phyloP scores from a whole-genome alignment of 2,797 vertebrate species.

The Pogoniulus pusillus region DNA sequence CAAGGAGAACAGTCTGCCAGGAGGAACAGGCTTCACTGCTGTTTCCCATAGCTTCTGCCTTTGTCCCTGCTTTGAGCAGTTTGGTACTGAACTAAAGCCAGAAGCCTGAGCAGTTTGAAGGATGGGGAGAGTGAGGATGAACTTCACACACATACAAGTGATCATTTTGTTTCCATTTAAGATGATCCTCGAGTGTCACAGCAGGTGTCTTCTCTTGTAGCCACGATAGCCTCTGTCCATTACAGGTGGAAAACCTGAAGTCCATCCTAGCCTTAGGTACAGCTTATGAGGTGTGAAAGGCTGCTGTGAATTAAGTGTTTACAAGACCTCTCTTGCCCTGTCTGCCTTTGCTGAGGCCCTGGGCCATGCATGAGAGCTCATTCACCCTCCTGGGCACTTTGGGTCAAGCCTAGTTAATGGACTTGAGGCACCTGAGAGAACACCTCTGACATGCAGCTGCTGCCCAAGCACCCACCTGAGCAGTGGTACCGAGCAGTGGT shows the following conservation, averaged over 20 bases:
- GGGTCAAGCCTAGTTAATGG: background rate
- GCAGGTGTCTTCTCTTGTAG: background rate
- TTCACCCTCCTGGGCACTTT: background rate
- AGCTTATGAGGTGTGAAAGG: background rate
- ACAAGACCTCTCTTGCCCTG: background rate
- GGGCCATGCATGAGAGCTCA: background rate
- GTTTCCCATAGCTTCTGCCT: background rate
- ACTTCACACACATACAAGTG: accelerated
- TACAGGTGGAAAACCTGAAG: background rate
- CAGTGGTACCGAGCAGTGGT: too few species aligned
- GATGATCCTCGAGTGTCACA: background rate
- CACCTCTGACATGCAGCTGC: accelerated
- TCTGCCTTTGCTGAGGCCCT: accelerated
- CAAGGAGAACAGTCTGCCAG: background rate
- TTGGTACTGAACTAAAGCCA: conserved; percentile 4
- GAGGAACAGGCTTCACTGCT: background rate
- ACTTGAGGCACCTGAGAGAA: background rate
- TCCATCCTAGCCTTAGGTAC: background rate
- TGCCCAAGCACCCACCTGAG: background rate
- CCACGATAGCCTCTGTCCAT: accelerated
- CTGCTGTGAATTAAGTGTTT: background rate
- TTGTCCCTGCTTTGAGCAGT: background rate
- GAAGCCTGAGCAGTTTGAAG: background rate
- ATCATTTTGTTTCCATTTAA: background rate
- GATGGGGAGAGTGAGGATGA: background rate